A percentile compares a stretch with the other conserved stretches of the same genome.
phyloP scores from a whole-genome alignment of 2,113 vertebrate species.

The Suricata suricatta region DNA sequence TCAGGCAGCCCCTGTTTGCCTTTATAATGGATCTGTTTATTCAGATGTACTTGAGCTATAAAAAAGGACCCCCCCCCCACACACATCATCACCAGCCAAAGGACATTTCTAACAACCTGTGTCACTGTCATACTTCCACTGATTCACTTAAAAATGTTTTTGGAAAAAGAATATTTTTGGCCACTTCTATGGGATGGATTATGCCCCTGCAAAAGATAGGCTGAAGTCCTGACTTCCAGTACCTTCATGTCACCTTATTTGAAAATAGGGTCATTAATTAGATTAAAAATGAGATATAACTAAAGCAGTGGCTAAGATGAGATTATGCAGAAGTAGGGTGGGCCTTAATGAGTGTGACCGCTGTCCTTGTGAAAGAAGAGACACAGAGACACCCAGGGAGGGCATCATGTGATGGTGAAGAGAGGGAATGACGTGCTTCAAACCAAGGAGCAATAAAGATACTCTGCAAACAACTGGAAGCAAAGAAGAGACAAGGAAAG shows the following conservation, averaged over 20 bases:
- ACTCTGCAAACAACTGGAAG: not conserved
- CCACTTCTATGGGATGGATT: not conserved
- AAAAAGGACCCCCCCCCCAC: not conserved
- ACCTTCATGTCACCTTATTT: not conserved
- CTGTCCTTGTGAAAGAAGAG: not conserved
- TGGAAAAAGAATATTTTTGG: not conserved
- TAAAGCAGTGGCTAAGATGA: not conserved
- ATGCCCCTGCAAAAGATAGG: not conserved
- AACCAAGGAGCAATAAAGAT: not conserved
- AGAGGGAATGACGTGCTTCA: not conserved
- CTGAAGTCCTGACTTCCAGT: not conserved
- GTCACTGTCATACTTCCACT: not conserved
- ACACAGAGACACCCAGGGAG: not conserved
- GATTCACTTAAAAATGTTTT: not conserved
- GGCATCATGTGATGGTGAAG: not conserved
- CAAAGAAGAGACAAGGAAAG: not conserved
- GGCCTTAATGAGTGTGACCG: not conserved
- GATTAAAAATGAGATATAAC: not conserved
- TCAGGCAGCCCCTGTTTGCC: not conserved
- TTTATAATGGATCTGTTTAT: not conserved
- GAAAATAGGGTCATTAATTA: not conserved
- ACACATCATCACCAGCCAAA: not conserved
- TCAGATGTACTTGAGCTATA: not conserved
- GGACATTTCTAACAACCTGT: not conserved
- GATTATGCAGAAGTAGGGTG: not conserved